Conservation (phyloP, 2,888 invertebrate species). For the Leptodirus hochenwartii region DNA sequence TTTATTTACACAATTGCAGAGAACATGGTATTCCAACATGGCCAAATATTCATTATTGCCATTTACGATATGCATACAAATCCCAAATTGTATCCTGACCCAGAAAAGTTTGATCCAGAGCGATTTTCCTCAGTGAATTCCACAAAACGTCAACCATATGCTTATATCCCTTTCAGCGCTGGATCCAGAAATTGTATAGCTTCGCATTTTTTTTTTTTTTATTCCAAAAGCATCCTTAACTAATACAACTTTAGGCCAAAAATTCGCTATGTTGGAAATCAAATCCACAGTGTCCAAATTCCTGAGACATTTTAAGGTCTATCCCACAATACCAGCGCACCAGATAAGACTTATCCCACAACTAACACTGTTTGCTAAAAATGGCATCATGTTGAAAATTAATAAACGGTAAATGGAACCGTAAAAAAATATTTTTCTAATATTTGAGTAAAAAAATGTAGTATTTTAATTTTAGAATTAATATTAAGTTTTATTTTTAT, state of each 20-base stretch:
- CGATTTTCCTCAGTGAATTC: conserved; percentile 29
- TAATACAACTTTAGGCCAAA: conserved; percentile 25
- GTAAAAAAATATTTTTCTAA: no score
- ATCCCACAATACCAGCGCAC: conserved; percentile 18
- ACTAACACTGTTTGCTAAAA: no score
- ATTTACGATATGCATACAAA: conserved; percentile 31
- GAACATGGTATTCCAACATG: conserved; percentile 19
- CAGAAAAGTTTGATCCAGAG: conserved; percentile 33
- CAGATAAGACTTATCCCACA: no score
- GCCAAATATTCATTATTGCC: conserved; percentile 25
- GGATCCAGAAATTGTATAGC: conserved; percentile 44
- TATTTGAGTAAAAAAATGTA: no score
- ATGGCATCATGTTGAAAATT: no score
- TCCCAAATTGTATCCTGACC: conserved; percentile 32
- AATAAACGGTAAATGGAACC: no score
- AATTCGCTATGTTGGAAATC: conserved; percentile 32
- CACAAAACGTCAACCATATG: conserved; percentile 27
- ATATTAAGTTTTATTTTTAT: no score
- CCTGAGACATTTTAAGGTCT: conserved; percentile 27
- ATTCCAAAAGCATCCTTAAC: neutral
- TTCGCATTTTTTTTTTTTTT: no score
- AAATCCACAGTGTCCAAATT: conserved; percentile 33
- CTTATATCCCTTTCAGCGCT: conserved; percentile 42
- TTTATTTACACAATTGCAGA: conserved; percentile 12
- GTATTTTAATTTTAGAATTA: no score